These are phyloP conservation scores for Enteromius paludinosus DNA, from an alignment of 2,797 vertebrate species.

Conservation along the genomic window DNA sequence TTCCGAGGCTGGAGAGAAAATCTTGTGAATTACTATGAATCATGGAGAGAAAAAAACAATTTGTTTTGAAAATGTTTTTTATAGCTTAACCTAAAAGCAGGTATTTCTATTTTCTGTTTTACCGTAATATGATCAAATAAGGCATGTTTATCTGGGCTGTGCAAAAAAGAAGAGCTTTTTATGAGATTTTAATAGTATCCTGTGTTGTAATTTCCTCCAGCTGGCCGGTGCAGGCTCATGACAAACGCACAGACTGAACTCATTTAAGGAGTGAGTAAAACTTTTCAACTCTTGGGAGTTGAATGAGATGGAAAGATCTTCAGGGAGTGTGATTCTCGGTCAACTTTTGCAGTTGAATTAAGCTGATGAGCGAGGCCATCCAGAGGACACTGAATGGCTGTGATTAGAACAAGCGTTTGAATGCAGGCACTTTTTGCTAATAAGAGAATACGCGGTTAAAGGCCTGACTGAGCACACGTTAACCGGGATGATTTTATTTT, in stretches of 20 bases:
- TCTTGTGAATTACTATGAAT: not conserved
- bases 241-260: slow-evolving; percentile 9
- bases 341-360: slow-evolving; percentile 13
- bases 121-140: slow-evolving; percentile 8
- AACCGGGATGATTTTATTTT: not conserved
- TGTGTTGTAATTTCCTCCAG: slow-evolving; percentile 32
- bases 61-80: not conserved
- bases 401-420: not conserved
- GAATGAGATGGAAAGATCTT: slow-evolving; percentile 20
- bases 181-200: slow-evolving; percentile 25
- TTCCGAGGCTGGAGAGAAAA: not conserved
- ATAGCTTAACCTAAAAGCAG: not conserved
- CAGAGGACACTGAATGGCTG: slow-evolving; percentile 4
- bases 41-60: not conserved
- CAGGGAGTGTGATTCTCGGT: slow-evolving; percentile 28
- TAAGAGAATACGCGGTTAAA: too few species aligned
- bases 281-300: slow-evolving; percentile 27
- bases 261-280: slow-evolving; percentile 1
- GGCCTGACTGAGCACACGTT: not conserved
- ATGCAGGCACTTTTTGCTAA: not conserved
- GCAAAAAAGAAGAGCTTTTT: slow-evolving; percentile 1
- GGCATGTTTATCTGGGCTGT: not conserved
- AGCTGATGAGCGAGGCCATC: slow-evolving; percentile 27
- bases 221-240: slow-evolving; percentile 4
- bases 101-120: slow-evolving; percentile 7